Evolutionary conservation across 2,797 vertebrate genomes (phyloP), one percentile per base, ranked within the genome.

Genomic region (Taeniopygia guttata): DNA sequence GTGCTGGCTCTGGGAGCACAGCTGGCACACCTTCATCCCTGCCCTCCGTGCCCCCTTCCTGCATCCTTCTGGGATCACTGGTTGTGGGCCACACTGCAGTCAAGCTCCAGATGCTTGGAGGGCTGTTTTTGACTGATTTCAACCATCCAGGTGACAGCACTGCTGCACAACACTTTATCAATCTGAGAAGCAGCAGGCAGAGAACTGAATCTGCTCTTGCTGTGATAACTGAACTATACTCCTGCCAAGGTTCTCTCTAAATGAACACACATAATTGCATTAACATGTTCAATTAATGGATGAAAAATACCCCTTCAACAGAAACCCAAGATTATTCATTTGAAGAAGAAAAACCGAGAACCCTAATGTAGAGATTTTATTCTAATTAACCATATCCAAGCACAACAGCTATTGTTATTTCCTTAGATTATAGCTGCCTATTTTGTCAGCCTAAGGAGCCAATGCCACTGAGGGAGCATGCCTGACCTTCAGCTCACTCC

Each of bases 61-160:
- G 0, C 32, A 62, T 16, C 60, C 66, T 43, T 51, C 36, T 0
- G 0, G 60, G 12, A n/a, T 3, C 1, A 16, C 23, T 30, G 8
- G 6, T n/a, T 36, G 18, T 56, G 29, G 30, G 19, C 48, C 79
- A 83, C 0, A 0, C 54, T 26, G 30, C 34, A 66, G 40, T 19
- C 83, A 76, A 49, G 10, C 52, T 55, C 51, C 62, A 79, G 40
- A 51, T 2, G 14, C 25, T 6, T 19, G 18, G 27, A 76, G 36
- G 43, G 58, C n/a, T 63, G 16, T 58, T 90, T 92, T 32, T 49
- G 5, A 68, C 13, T 84, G 42, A 32, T 25, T 69, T 36, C 56
- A 64, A 40, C 27, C 16, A 64, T 36, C 6, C 17, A 19, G 30
- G 30, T 63, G 22, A 49, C 34, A 84, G 29, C 1, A 4, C 14